phyloP scores from a whole-genome alignment of 2,113 vertebrate species.

The Cacatua alba region DNA sequence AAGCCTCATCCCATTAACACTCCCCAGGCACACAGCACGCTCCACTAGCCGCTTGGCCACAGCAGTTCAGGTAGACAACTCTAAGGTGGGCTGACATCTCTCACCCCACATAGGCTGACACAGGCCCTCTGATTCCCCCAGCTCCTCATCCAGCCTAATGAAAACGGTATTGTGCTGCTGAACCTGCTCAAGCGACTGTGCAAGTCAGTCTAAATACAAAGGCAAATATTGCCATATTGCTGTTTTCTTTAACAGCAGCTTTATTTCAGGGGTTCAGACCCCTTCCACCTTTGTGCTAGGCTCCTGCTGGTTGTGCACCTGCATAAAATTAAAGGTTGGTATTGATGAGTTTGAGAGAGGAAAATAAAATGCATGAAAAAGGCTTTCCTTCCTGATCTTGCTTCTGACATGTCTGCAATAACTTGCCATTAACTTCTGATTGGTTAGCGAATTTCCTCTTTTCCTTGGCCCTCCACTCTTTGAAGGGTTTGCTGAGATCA shows the following conservation, averaged over 20 bases:
- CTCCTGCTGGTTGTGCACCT: background rate
- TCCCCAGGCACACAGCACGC: fast-evolving
- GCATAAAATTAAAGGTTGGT: background rate
- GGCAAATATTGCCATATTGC: background rate
- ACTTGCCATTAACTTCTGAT: too few relatives aligned
- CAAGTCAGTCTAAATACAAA: background rate
- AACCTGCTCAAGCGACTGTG: too few relatives aligned
- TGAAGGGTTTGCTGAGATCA: background rate
- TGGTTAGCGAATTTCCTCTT: background rate
- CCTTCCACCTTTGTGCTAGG: background rate
- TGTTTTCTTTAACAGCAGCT: background rate
- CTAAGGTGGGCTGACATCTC: background rate
- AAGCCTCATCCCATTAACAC: background rate
- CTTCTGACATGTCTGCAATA: background rate
- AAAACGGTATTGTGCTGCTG: fast-evolving
- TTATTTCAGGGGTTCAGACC: background rate
- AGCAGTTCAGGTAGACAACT: background rate
- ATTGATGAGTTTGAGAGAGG: background rate
- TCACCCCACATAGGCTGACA: background rate
- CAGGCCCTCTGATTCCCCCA: background rate
- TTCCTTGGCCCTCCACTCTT: background rate
- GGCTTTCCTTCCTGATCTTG: background rate
- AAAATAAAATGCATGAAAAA: background rate
- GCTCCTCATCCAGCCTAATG: background rate
- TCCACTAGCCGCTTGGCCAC: background rate